Conservation (phyloP, 2,797 vertebrate genomes). For the Chanos chanos region DNA sequence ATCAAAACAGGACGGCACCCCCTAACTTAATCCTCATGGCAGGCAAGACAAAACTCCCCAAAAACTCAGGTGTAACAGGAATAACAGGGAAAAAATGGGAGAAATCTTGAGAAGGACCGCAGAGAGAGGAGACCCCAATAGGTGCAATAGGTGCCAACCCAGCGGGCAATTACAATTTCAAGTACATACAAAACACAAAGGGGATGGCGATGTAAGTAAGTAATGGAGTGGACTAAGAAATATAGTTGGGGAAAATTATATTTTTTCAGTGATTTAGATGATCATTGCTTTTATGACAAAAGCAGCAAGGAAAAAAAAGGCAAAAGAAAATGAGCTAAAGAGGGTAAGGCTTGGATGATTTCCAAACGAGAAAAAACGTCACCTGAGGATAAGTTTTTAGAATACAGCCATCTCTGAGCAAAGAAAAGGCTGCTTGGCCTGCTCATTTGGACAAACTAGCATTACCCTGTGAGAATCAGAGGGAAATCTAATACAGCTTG, state of each 20-base stretch:
- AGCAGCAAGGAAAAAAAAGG: neutral
- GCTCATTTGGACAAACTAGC: slow-evolving; percentile 66
- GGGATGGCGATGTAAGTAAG: too few species aligned
- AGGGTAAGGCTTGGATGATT: neutral
- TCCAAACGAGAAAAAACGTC: neutral
- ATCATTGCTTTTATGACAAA: neutral
- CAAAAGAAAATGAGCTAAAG: neutral
- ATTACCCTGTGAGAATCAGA: slow-evolving; percentile 56
- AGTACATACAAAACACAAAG: too few species aligned
- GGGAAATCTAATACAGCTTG: slow-evolving; percentile 64
- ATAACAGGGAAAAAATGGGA: too few species aligned
- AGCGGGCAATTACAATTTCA: too few species aligned
- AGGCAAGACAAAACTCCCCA: too few species aligned
- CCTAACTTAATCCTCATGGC: too few species aligned
- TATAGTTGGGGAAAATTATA: too few species aligned
- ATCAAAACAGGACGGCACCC: too few species aligned
- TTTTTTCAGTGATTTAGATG: neutral
- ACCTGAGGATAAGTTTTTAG: slow-evolving; percentile 60
- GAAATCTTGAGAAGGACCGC: too few species aligned
- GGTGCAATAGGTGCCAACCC: too few species aligned
- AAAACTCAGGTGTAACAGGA: too few species aligned
- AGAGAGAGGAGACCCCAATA: neutral
- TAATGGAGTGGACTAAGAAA: too few species aligned
- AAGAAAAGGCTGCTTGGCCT: slow-evolving; percentile 50
- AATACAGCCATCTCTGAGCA: slow-evolving; percentile 32